Evolutionary conservation across 2,113 vertebrate genomes (phyloP).

Genomic region (Ameiurus melas): DNA sequence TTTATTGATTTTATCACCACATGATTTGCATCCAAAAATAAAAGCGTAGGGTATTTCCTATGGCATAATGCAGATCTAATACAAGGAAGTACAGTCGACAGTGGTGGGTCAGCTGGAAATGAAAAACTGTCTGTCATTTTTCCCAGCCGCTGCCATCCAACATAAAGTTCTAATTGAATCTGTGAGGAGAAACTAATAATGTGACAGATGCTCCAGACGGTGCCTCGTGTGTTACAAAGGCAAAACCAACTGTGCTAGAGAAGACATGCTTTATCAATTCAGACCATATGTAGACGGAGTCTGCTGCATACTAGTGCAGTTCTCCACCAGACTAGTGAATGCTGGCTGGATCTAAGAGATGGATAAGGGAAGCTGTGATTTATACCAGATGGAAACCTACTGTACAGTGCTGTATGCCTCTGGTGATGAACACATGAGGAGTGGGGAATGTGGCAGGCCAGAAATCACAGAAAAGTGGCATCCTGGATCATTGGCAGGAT

Average conservation of each 20-base stretch:
- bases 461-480: conserved; percentile 6
- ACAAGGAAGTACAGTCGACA: neutral
- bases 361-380: conserved; percentile 40
- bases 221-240: conserved; percentile 58
- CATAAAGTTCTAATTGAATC: conserved; percentile 60
- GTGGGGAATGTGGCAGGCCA: neutral
- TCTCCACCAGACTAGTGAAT: conserved; percentile 59
- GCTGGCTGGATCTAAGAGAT: conserved; percentile 42
- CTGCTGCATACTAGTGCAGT: conserved; percentile 67
- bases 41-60: conserved; percentile 1
- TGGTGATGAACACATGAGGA: conserved; percentile 8
- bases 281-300: conserved; percentile 66
- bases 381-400: conserved; percentile 55
- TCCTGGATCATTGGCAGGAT: conserved; percentile 5
- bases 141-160: conserved; percentile 25
- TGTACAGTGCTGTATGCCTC: conserved; percentile 12
- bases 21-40: conserved; percentile 19
- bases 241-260: conserved; percentile 61
- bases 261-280: conserved; percentile 60
- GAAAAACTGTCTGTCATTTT: conserved; percentile 54
- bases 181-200: conserved; percentile 63
- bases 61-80: neutral
- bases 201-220: conserved; percentile 64
- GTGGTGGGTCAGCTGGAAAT: conserved; percentile 24
- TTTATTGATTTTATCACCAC: conserved; percentile 25